Conservation (phyloP, 2,797 vertebrate genomes). For the Chiloscyllium punctatum region DNA sequence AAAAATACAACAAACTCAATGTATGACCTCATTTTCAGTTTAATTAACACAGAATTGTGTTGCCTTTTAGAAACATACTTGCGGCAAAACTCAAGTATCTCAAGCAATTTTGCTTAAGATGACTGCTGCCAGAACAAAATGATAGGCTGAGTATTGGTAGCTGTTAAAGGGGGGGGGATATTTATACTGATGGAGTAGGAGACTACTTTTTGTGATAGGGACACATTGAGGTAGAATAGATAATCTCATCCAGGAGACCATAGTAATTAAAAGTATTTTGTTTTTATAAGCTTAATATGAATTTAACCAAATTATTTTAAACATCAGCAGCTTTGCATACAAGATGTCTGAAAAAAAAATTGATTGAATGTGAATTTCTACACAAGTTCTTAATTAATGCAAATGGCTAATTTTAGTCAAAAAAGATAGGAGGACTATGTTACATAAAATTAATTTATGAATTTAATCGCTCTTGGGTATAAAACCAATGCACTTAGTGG, state of each 20-base stretch:
- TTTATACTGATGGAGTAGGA: background rate
- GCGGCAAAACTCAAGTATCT: background rate
- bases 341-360: background rate
- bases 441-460: background rate
- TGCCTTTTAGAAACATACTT: background rate
- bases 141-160: background rate
- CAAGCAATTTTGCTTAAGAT: background rate
- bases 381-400: background rate
- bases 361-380: background rate
- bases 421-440: no score
- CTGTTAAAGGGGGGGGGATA: background rate
- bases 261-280: background rate
- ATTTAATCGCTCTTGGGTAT: background rate
- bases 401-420: background rate
- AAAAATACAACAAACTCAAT: conserved; percentile 19
- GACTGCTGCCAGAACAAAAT: background rate
- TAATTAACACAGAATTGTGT: background rate
- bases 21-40: background rate
- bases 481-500: background rate
- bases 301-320: background rate
- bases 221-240: background rate
- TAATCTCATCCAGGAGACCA: background rate
- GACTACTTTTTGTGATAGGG: background rate
- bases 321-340: background rate
- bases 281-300: background rate